A percentile compares a stretch with the other conserved stretches of the same genome.
Conservation (phyloP, 2,797 vertebrate genomes). For the Galaxias olidus region DNA sequence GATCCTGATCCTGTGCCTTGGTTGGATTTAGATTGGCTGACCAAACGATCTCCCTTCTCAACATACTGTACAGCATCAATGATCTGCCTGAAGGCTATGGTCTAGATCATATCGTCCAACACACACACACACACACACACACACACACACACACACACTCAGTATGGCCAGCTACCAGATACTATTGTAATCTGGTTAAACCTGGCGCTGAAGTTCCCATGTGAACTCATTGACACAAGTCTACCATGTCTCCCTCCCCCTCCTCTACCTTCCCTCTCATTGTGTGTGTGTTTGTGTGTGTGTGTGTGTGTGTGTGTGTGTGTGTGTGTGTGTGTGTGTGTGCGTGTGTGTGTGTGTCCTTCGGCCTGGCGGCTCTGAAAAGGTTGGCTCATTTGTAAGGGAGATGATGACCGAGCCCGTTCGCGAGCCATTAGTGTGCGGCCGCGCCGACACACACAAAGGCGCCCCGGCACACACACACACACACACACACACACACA, state of each 20-base stretch:
- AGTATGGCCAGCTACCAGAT: background rate
- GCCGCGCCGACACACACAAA: slow-evolving; percentile 8
- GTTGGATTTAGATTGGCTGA: too few relatives aligned
- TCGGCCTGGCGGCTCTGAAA: too few relatives aligned
- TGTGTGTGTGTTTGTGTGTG: background rate
- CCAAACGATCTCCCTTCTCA: too few relatives aligned
- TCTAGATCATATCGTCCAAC: background rate
- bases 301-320: too few relatives aligned
- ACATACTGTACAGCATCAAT: background rate
- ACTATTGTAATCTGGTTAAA: slow-evolving; percentile 6
- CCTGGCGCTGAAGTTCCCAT: background rate
- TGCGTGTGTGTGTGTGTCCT: too few relatives aligned
- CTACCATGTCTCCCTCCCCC: background rate
- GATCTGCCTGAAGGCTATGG: background rate
- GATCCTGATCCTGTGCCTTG: too few relatives aligned
- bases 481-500: too few relatives aligned
- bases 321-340: too few relatives aligned
- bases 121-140: background rate
- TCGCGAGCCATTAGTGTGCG: too few relatives aligned
- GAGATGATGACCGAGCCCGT: slow-evolving; percentile 1
- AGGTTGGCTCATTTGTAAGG: background rate
- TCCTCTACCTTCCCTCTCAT: background rate
- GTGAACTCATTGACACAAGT: background rate
- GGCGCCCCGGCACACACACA: background rate
- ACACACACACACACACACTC: background rate